Evolutionary conservation across 2,113 vertebrate genomes (phyloP).

Genomic region (Toxostoma redivivum): DNA sequence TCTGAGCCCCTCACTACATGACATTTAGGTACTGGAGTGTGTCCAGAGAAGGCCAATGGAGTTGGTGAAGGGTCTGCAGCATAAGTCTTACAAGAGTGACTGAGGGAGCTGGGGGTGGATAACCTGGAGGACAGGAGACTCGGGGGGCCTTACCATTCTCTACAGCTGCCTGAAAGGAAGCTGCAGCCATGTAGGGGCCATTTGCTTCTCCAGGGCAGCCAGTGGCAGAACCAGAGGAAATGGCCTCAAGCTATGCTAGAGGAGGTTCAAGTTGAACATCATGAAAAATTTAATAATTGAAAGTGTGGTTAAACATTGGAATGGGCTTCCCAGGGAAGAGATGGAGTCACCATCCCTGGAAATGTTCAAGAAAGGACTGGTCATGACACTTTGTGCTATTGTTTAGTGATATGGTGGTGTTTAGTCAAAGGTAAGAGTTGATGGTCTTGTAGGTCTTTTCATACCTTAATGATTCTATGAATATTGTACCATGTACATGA

Average conservation of each 20-base stretch:
- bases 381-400: not conserved
- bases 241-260: not conserved
- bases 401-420: not conserved
- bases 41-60: not conserved
- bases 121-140: not conserved
- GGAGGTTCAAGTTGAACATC: not conserved
- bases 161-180: not conserved
- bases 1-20: not conserved
- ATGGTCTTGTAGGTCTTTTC: not conserved
- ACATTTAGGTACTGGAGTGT: not conserved
- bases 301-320: not conserved
- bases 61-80: not conserved
- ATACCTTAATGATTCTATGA: not conserved
- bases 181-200: fast-evolving
- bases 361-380: not conserved
- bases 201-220: not conserved
- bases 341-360: not conserved
- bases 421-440: not conserved
- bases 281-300: not conserved
- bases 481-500: not conserved
- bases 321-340: not conserved
- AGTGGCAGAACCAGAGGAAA: not conserved
- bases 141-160: not conserved
- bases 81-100: not conserved
- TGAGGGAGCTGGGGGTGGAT: not conserved